A percentile compares a stretch with the other conserved stretches of the same genome.
Conservation (phyloP, 2,113 vertebrate species). For the Petrocephalus microphthalmus region DNA sequence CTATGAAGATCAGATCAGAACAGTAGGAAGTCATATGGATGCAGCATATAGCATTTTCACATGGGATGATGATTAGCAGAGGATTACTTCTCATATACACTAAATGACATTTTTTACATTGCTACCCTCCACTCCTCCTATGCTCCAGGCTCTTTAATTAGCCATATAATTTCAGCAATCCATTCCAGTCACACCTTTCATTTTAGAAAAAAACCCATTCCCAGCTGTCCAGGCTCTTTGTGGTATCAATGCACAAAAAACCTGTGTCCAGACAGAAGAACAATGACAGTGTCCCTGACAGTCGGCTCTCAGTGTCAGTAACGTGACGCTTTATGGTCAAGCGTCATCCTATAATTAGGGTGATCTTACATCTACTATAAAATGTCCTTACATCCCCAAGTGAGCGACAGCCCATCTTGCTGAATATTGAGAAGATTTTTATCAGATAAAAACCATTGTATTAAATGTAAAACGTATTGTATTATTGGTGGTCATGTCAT, state of each 20-base stretch:
- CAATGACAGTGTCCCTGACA: background rate
- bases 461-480: background rate
- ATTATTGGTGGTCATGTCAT: background rate
- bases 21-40: background rate
- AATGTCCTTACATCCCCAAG: background rate
- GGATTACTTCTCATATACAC: background rate
- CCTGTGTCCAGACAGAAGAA: background rate
- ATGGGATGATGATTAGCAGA: background rate
- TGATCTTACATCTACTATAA: background rate
- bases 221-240: slow-evolving; percentile 1
- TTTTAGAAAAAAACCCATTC: background rate
- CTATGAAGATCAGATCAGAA: background rate
- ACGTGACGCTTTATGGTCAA: background rate
- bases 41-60: background rate
- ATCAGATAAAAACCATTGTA: background rate
- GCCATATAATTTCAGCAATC: background rate
- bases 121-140: background rate
- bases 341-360: background rate
- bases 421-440: background rate
- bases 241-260: background rate
- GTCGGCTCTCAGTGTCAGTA: background rate
- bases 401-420: background rate
- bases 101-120: background rate
- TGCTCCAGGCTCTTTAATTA: background rate
- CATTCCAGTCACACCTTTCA: slow-evolving; percentile 20